Percentiles rank a stretch among this genome's conserved stretches.
phyloP scores from a whole-genome alignment of 2,113 vertebrate genomes.

The Willisornis vidua region DNA sequence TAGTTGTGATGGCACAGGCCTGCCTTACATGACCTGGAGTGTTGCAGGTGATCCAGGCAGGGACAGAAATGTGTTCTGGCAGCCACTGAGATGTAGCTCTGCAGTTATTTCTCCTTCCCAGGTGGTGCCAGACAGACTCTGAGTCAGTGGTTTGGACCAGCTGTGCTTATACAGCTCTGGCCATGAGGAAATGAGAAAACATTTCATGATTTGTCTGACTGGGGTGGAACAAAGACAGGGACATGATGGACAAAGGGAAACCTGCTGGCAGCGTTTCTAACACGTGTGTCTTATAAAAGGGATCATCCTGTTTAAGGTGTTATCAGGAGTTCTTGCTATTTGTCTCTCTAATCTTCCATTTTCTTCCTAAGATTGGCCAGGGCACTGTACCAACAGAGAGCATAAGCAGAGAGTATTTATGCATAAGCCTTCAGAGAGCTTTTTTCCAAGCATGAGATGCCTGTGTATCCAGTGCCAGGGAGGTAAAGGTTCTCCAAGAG shows the following conservation, averaged over 20 bases:
- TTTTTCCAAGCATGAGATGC: background rate
- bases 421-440: background rate
- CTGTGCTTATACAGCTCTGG: background rate
- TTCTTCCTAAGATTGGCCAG: background rate
- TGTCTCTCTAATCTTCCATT: background rate
- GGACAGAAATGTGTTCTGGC: background rate
- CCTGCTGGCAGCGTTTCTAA: background rate
- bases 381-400: background rate
- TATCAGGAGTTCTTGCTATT: background rate
- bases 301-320: background rate
- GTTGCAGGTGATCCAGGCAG: background rate
- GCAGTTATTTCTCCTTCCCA: background rate
- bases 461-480: background rate
- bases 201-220: background rate
- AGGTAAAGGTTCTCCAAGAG: background rate
- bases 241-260: background rate
- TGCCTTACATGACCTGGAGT: rapidly evolving
- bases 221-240: background rate
- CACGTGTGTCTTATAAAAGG: background rate
- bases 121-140: background rate
- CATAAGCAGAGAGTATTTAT: background rate
- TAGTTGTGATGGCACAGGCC: background rate
- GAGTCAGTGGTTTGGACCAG: background rate
- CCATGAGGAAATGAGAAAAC: background rate
- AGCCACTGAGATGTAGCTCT: background rate